A percentile compares a stretch with the other conserved stretches of the same genome.
Evolutionary conservation across 2,888 invertebrate genomes (phyloP).

Genomic region (Aproaerema taeniolella): DNA sequence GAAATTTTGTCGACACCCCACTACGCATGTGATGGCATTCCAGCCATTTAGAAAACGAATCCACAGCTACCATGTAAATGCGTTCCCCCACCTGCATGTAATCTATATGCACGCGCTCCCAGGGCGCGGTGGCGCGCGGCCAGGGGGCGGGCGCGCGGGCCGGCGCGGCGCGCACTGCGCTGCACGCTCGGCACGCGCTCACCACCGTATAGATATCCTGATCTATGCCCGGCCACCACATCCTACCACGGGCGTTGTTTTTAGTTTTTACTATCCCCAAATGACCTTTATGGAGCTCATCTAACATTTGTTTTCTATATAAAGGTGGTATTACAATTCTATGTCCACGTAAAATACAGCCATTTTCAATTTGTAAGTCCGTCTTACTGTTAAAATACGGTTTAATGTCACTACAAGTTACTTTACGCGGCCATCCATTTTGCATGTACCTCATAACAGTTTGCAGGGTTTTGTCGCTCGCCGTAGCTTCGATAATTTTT

Average conservation of each 20-base stretch:
- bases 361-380: not conserved
- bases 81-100: conserved; percentile 8
- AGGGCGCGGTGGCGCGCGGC: not conserved
- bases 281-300: not conserved
- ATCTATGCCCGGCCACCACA: conserved; percentile 10
- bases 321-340: conserved; percentile 3
- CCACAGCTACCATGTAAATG: conserved; percentile 10
- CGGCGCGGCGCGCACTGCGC: conserved; percentile 1
- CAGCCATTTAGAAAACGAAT: conserved; percentile 14
- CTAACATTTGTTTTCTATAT: not conserved
- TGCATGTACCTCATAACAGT: conserved; percentile 4
- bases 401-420: conserved; percentile 3
- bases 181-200: conserved; percentile 3
- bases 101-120: conserved; percentile 11
- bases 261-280: conserved; percentile 2
- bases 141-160: conserved; percentile 9
- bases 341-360: conserved; percentile 9
- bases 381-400: conserved; percentile 9
- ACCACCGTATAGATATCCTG: not conserved
- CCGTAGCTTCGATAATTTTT: not conserved
- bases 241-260: not conserved
- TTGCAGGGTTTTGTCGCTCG: not conserved
- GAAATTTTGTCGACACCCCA: not conserved
- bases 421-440: conserved; percentile 11
- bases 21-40: conserved; percentile 10